These are phyloP conservation scores for Zhengitettix transpicula DNA, from an alignment of 2,888 invertebrate genomes.

Conservation along the genomic window DNA sequence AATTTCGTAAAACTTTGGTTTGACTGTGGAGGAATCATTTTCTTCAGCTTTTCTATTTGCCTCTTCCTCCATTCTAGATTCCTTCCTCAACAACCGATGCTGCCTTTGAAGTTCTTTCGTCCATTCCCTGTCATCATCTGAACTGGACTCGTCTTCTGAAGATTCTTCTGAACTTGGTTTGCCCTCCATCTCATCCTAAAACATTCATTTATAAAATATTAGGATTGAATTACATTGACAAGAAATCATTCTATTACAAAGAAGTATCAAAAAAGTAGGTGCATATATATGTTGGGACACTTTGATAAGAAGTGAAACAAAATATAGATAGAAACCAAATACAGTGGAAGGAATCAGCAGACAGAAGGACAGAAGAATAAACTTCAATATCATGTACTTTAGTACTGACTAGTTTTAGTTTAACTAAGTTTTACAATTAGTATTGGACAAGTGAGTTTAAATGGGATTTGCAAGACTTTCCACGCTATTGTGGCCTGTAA, in stretches of 20 bases:
- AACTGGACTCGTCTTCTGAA: conserved; percentile 28
- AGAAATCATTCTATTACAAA: background rate
- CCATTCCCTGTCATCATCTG: conserved; percentile 71
- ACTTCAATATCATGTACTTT: background rate
- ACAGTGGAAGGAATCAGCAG: background rate
- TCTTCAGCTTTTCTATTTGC: conserved; percentile 7
- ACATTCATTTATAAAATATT: background rate
- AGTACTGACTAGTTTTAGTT: too few species aligned
- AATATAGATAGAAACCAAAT: background rate
- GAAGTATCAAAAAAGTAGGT: too few species aligned
- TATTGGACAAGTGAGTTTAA: too few species aligned
- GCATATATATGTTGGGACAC: too few species aligned
- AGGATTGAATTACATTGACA: conserved; percentile 8
- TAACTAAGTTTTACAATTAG: too few species aligned
- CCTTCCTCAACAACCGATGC: conserved; percentile 43
- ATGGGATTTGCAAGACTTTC: too few species aligned
- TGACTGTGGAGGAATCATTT: conserved; percentile 15
- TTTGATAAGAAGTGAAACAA: too few species aligned
- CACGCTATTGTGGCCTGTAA: too few species aligned
- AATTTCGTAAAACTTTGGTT: conserved; percentile 42
- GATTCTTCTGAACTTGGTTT: conserved; percentile 29
- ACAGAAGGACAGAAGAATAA: background rate
- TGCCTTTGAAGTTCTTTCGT: conserved; percentile 63
- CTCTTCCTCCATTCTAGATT: conserved; percentile 27
- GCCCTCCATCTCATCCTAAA: conserved; percentile 26